Evolutionary conservation across 1,140 invertebrate species (phyloP), one percentile per base, ranked within the genome.

Genomic region (Gryllus bimaculatus): DNA sequence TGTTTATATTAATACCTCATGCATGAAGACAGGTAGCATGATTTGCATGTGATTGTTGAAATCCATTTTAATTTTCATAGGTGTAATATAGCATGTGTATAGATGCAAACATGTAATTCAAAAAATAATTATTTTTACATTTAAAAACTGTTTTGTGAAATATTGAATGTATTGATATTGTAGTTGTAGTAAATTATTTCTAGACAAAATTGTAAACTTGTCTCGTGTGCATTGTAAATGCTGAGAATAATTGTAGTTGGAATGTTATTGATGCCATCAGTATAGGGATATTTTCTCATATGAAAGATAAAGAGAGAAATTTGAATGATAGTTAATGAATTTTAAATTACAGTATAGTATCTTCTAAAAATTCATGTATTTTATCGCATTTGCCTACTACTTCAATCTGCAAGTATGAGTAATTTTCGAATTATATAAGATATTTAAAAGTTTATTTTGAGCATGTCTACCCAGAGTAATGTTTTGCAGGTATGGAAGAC

Each of bases 401-500:
- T 74, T 74, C 73, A n/a, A 74, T 74, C 20, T 74, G 18, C 20
- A 74, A 74, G 73, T 74, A n/a, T 74, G 73, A 74, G 10, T 20
- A 39, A 39, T 75, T 75, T 13, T 75, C 75, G 6, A 26, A 39
- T 47, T 75, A 26, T 39, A 13, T 75, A 75, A 75, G 75, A n/a
- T 13, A 47, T 2, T 47, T 75, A 75, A 13, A 7, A 4, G 18
- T 66, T 66, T 48, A 5, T 47, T 18, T 15, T 54, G 48, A 77
- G n/a, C 76, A 48, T 47, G 8, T 77, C 76, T 77, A 54, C 76
- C 48, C 76, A 8, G 21, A 20, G 74, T 4, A 21, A 47, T 21
- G 12, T 48, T 54, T 81, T 85, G 80, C 88, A 94, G 94, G 94
- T 85, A 95, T 95, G 91, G 95, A 96, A 85, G 95, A 97, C 86